phyloP scores from a whole-genome alignment of 2,888 invertebrate species.

The Machimus atricapillus region DNA sequence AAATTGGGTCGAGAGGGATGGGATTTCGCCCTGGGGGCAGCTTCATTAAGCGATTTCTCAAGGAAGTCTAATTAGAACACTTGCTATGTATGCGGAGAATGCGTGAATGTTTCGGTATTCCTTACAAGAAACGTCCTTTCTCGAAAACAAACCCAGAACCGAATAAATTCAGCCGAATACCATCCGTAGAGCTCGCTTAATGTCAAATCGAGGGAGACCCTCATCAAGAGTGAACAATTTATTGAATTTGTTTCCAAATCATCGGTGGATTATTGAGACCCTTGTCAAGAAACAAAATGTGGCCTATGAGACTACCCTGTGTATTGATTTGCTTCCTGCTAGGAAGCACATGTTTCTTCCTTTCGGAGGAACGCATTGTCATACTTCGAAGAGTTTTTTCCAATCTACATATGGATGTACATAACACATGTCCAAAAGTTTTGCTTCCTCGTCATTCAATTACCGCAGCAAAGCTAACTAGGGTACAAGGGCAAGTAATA shows the following conservation, averaged over 20 bases:
- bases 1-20: not conserved
- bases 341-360: not conserved
- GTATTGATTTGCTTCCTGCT: not conserved
- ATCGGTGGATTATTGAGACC: slow-evolving; percentile 15
- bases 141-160: not conserved
- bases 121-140: not conserved
- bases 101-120: not conserved
- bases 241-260: slow-evolving; percentile 8
- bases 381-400: not conserved
- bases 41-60: not conserved
- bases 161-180: not conserved
- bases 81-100: not conserved
- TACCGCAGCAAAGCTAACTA: not conserved
- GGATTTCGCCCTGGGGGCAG: not conserved
- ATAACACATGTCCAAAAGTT: not conserved
- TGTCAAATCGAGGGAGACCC: not conserved
- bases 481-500: not conserved
- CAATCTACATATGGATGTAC: too few relatives aligned
- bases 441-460: not conserved
- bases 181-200: not conserved
- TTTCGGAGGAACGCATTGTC: not conserved
- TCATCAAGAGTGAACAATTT: not conserved
- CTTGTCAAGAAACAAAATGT: not conserved
- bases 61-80: not conserved
- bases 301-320: not conserved